These are phyloP conservation scores for Brachionus rubens DNA, from an alignment of 1,140 invertebrate genomes.

Conservation along the genomic window DNA sequence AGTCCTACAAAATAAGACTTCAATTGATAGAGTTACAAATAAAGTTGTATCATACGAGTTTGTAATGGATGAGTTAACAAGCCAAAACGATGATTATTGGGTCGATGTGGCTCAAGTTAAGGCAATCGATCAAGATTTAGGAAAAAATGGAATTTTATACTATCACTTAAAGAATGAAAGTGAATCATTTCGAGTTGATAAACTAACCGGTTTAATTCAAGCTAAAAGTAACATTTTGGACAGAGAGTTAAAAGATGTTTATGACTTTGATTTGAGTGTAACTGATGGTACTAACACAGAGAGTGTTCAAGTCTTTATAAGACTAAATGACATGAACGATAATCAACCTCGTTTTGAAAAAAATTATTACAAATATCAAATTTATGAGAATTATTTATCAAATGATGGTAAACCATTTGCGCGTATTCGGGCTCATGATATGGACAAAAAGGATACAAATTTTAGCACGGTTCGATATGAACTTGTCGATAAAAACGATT, in stretches of 20 bases:
- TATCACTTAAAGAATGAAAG: not conserved
- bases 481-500: slow-evolving; percentile 17
- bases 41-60: slow-evolving; percentile 1
- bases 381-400: slow-evolving; percentile 26
- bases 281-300: not conserved
- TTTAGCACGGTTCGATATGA: not conserved
- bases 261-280: not conserved
- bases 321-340: slow-evolving; percentile 31
- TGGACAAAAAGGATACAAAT: not conserved
- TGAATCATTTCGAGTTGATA: not conserved
- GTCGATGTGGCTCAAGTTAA: slow-evolving; percentile 8
- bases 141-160: not conserved
- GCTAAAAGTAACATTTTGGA: not conserved
- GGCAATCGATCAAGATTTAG: slow-evolving; percentile 14
- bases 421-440: not conserved
- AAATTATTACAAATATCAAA: slow-evolving; percentile 33
- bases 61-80: not conserved
- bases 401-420: not conserved
- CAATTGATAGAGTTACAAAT: not conserved
- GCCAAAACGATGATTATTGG: not conserved
- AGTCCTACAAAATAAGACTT: not conserved
- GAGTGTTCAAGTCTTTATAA: not conserved
- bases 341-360: slow-evolving; percentile 39
- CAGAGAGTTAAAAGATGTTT: slow-evolving; percentile 8
- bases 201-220: not conserved